Base-by-base conservation (phyloP, 1,140 invertebrate genomes). In the Bombus ignitus region DNA sequence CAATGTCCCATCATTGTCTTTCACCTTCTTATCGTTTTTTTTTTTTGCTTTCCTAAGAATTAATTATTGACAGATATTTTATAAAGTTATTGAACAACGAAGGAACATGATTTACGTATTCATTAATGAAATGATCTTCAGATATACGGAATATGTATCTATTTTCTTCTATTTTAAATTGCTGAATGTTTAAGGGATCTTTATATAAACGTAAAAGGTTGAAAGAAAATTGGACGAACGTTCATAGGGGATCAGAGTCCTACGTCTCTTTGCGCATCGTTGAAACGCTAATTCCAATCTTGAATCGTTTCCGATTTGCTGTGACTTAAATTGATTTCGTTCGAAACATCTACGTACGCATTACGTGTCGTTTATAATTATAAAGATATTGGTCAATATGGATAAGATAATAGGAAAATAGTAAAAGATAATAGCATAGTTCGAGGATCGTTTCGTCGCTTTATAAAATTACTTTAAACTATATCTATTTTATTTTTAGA, bases 1-100 rank as follows among this genome's bases (percentile, higher is more conserved):
- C 3, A 37, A n/a, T 59, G 66, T 66, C 18, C 79, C 78, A 0
- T 86, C 35, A 80, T 86, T 90, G 28, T 37, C 47, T 53, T 53
- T 6, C 47, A 53, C 18, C 18, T 53, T 8, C 47, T 53, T 22
- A 4, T 13, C 13, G 3, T 44, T n/a, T 8, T 3, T 22, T 22
- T 3, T 18, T 44, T 22, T 44, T 35, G 5, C 13, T 42, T n/a
- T 28, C 13, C 32, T 28, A 18, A 22, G 15, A 74, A 6, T 10
- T 74, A 25, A 10, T 75, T 13, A 15, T 1, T 37, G 3, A 32
- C 18, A 12, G 47, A 53, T 53, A 22, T 22, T 22, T 18, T 22
- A 53, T 53, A 53, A 53, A 53, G 18, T 18, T 53, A 22, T 22
- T 6, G 47, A 18, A 22, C 47, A 59, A 47, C 9, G 28, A 32